phyloP scores from a whole-genome alignment of 2,888 invertebrate species.

The Rhaphigaster nebulosa region DNA sequence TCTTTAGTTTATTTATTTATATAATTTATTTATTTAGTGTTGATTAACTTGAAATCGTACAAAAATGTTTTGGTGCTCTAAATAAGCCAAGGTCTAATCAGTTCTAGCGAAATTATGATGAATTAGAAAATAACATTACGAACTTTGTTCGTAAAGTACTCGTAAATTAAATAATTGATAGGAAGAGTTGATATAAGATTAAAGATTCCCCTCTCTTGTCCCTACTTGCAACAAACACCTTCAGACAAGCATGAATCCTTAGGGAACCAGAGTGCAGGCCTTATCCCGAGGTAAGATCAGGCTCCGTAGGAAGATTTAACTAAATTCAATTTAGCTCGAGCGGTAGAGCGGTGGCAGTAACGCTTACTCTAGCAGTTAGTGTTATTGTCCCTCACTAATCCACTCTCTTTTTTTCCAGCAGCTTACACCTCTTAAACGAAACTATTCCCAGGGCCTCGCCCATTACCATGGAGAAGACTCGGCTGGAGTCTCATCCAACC shows the following conservation, averaged over 20 bases:
- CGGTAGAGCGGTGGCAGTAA: not conserved
- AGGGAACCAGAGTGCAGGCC: not conserved
- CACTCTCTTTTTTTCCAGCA: constrained; percentile 4
- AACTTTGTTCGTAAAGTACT: not conserved
- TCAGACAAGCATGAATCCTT: not conserved
- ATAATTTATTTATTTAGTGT: no score
- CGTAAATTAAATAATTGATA: not conserved
- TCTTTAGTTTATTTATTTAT: no score
- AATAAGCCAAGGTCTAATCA: no score
- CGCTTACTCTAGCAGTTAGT: not conserved
- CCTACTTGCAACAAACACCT: not conserved
- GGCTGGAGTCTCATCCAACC: not conserved
- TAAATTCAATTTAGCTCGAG: constrained; percentile 41
- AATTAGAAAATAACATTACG: no score
- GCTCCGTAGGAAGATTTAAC: not conserved
- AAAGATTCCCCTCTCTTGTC: not conserved
- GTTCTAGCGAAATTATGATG: no score
- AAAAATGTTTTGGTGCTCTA: no score
- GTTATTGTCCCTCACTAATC: constrained; percentile 46
- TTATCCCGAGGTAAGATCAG: not conserved
- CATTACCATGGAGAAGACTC: not conserved
- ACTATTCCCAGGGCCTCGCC: not conserved
- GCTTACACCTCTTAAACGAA: constrained; percentile 35
- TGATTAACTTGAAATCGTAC: no score
- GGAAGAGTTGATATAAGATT: not conserved